Evolutionary conservation across 2,888 invertebrate species (phyloP), one percentile per base, ranked within the genome.

Genomic region (Alviniconcha strummeri): DNA sequence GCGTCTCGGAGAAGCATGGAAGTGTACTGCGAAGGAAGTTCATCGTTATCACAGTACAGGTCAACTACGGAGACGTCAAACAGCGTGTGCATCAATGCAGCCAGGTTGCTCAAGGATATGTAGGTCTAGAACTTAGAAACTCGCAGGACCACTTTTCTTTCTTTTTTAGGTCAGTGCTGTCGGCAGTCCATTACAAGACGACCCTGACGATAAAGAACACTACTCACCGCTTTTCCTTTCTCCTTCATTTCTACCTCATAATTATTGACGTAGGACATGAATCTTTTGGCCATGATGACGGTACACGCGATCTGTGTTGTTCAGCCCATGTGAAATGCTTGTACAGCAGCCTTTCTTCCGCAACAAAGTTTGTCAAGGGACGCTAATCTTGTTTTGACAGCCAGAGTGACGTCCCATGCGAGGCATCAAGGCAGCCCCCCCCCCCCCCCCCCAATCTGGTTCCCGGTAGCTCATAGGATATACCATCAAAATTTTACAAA

Each of bases 151-250:
- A 11, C 55, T 5, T 57, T 83, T 79, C 7, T 15, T 69, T 60
- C 13, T n/a, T 55, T 71, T 75, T 17, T 69, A 77, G 69, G 55
- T 69, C 55, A 77, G n/a, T 13, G 4, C 36, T 60, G 60, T 55
- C 52, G 52, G 13, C 15, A 36, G n/a, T 52, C 60, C 4, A n/a
- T 4, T n/a, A 15, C 64, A 4, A 11, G 19, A 78, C 5, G 57
- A 64, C 4, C 7, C 15, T 17, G 17, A 75, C 8, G 11, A 15
- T 7, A 55, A 15, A 64, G 19, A 7, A 64, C n/a, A 52, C 17
- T 72, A 83, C 88, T 87, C 74, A 88, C 88, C 75, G 88, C 88
- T 85, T 88, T 88, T 17, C 87, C 87, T 75, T 88, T 88, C 74
- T 88, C 88, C 72, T 87, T 86, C 87, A 88, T 87, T 82, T 88